phyloP scores from a whole-genome alignment of 2,888 invertebrate genomes.

The Arctia plantaginis region DNA sequence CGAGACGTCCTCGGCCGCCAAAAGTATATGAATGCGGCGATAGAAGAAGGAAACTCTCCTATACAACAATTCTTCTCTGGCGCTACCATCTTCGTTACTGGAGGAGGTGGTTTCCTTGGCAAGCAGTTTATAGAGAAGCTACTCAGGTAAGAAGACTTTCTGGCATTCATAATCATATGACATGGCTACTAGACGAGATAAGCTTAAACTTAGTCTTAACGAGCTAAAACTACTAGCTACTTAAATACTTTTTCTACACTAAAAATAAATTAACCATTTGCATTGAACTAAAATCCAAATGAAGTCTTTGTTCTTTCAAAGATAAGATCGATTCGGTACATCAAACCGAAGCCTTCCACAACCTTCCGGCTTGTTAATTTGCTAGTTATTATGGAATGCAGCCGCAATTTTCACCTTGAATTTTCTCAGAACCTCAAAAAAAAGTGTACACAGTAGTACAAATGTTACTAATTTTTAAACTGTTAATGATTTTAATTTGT shows the following conservation, averaged over 20 bases:
- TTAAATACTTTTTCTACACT: too few relatives aligned
- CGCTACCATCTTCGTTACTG: slow-evolving; percentile 90
- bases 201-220: too few relatives aligned
- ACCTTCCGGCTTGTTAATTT: not conserved
- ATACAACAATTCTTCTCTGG: slow-evolving; percentile 84
- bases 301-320: too few relatives aligned
- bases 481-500: not conserved
- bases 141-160: slow-evolving; percentile 53
- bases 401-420: not conserved
- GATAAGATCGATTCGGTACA: not conserved
- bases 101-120: slow-evolving; percentile 91
- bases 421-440: not conserved
- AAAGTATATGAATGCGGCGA: slow-evolving; percentile 38
- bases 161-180: not conserved
- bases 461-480: not conserved
- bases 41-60: slow-evolving; percentile 47
- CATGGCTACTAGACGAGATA: not conserved
- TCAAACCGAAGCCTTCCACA: not conserved
- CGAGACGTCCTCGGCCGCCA: slow-evolving; percentile 21
- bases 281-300: too few relatives aligned
- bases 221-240: too few relatives aligned
- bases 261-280: too few relatives aligned
- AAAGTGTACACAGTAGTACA: not conserved
- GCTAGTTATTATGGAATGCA: not conserved
- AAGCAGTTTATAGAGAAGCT: slow-evolving; percentile 57